Conservation (phyloP, 2,797 vertebrate genomes). For the Argya squamiceps region DNA sequence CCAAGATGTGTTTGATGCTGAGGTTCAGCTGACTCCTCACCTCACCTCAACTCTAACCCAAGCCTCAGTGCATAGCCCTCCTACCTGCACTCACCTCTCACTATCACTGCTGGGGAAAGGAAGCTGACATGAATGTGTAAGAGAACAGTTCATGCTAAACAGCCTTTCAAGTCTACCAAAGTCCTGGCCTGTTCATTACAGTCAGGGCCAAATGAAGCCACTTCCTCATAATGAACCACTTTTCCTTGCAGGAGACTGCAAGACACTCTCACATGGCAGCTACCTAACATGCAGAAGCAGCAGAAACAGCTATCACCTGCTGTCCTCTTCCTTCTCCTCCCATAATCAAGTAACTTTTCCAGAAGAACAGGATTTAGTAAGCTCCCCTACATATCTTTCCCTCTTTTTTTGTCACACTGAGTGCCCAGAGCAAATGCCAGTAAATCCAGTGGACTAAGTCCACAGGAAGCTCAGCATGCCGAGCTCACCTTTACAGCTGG, state of each 20-base stretch:
- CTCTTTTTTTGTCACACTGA: neutral
- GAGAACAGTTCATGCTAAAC: neutral
- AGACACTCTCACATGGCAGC: neutral
- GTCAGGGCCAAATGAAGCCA: neutral
- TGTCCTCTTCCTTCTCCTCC: neutral
- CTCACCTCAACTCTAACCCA: neutral
- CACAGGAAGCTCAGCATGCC: neutral
- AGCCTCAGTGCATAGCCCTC: neutral
- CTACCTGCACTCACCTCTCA: neutral
- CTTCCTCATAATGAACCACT: neutral
- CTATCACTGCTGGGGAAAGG: neutral
- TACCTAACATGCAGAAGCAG: neutral
- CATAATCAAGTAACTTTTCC: neutral
- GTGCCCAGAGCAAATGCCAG: neutral
- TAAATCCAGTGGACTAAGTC: neutral
- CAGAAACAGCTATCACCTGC: neutral
- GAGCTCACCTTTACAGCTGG: slow-evolving; percentile 5
- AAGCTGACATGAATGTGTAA: neutral
- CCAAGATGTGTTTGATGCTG: neutral
- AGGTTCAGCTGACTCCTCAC: neutral
- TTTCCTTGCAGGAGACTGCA: neutral
- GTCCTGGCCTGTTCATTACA: neutral
- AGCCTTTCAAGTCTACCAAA: neutral
- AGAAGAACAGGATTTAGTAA: neutral
- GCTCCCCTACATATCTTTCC: neutral